Evolutionary conservation across 2,113 vertebrate genomes (phyloP).

Genomic region (Raja brachyura): DNA sequence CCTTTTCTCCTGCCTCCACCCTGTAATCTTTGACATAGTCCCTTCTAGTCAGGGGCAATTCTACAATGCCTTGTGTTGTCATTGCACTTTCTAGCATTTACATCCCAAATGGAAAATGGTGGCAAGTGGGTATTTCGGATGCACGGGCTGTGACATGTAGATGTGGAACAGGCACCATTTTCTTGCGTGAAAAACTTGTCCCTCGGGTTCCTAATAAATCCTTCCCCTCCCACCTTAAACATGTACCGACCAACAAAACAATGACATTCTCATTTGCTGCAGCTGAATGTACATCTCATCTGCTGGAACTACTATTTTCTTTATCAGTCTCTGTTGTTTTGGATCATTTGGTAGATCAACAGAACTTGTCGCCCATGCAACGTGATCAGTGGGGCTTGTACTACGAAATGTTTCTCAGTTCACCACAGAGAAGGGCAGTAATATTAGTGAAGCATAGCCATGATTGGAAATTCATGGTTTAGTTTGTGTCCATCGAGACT

Average conservation of each 20-base stretch:
- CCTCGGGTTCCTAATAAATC: too few relatives aligned
- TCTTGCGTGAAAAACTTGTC: too few relatives aligned
- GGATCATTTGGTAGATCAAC: neutral
- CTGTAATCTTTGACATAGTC: too few relatives aligned
- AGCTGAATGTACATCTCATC: too few relatives aligned
- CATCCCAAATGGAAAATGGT: neutral
- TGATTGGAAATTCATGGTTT: neutral
- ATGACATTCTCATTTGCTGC: too few relatives aligned
- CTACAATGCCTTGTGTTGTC: too few relatives aligned
- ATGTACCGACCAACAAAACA: too few relatives aligned
- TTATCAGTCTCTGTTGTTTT: neutral
- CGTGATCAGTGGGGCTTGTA: neutral
- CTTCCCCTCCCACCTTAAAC: too few relatives aligned
- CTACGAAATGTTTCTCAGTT: neutral
- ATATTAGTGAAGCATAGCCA: neutral
- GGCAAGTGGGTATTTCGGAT: neutral
- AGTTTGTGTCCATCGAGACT: neutral
- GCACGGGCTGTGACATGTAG: too few relatives aligned
- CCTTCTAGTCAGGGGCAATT: too few relatives aligned
- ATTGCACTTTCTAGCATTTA: neutral
- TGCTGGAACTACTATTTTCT: neutral
- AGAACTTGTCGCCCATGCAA: neutral
- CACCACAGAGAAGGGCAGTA: neutral
- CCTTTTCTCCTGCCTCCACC: too few relatives aligned
- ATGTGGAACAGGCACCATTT: neutral